Percentiles rank a stretch among this genome's conserved stretches.
phyloP scores from a whole-genome alignment of 2,797 vertebrate genomes.

The Centroberyx gerrardi region DNA sequence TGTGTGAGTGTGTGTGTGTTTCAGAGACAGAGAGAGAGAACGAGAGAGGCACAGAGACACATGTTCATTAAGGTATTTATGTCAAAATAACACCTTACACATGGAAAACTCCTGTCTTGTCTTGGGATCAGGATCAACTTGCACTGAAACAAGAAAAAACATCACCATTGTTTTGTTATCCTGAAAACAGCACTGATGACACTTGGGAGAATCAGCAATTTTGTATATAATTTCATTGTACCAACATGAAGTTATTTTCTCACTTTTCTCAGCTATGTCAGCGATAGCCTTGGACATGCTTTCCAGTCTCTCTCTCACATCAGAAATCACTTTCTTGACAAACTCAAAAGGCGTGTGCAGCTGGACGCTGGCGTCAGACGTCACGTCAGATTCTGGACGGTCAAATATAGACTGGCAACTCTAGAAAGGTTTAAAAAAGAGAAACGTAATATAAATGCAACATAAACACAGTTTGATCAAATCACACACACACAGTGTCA shows the following conservation, averaged over 20 bases:
- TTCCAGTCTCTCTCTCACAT: constrained; percentile 46
- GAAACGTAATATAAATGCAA: neutral
- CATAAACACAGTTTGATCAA: too few relatives aligned
- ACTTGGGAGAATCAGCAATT: neutral
- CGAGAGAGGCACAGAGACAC: too few relatives aligned
- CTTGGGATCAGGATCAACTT: constrained; percentile 39
- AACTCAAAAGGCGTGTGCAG: constrained; percentile 40
- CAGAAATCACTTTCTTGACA: constrained; percentile 41
- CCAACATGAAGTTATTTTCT: constrained; percentile 10
- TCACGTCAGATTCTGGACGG: neutral
- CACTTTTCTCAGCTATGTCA: constrained; percentile 47
- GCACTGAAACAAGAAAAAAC: constrained; percentile 41
- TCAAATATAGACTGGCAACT: constrained; percentile 27
- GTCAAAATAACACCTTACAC: constrained; percentile 45
- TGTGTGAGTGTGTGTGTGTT: too few relatives aligned
- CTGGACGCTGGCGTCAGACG: neutral
- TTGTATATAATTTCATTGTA: too few relatives aligned
- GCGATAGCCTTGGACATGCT: constrained; percentile 16
- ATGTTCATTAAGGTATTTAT: neutral
- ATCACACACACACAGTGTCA: too few relatives aligned
- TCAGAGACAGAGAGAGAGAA: too few relatives aligned
- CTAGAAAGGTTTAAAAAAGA: constrained; percentile 29
- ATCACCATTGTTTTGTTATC: neutral
- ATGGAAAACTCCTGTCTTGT: constrained; percentile 50
- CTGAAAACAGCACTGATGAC: neutral